Evolutionary conservation across 2,888 invertebrate genomes (phyloP), one percentile per base, ranked within the genome.

Genomic region (Cryptus armator): DNA sequence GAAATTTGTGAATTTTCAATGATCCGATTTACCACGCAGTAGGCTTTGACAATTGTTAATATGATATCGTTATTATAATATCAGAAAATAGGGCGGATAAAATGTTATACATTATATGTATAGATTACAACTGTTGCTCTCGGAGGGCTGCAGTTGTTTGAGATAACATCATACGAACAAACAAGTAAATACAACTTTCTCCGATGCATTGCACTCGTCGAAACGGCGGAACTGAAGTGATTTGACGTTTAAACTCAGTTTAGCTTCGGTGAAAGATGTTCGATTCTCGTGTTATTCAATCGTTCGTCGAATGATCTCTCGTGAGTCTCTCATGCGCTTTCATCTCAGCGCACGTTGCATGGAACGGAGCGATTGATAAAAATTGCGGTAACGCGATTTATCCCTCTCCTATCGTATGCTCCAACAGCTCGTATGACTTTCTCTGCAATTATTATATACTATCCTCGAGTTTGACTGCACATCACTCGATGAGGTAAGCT

Each of bases 401-500:
- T 56, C 12, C 19, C 62, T 64, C 59, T 46, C 53, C 64, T 70
- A 71, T 80, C 74, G 64, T 59, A 71, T 68, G 59, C 64, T 56
- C 46, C 43, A 43, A 10, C 53, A 46, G 32, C 53, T 71, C 70
- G 71, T 72, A 71, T 76, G 81, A 81, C 84, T 84, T 84, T 84
- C 84, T 84, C 84, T 75, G 64, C 71, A 76, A 81, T 83, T 71
- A 83, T 75, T 67, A 51, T 43, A n/a, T 12, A 16, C 37, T 62
- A 24, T 68, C 19, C 59, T 16, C 46, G 71, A 14, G n/a, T 67
- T 37, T 19, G 29, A 64, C 48, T 62, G 59, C 46, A 32, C 16
- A 59, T 62, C 43, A 70, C 59, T 48, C 67, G 68, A 68, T 79
- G 70, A 71, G 75, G 56, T 59, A 81, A 81, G 56, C 16, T 19